A percentile compares a stretch with the other conserved stretches of the same genome.
Conservation (phyloP, 2,113 vertebrate species). For the Ivindomyrus marchei region DNA sequence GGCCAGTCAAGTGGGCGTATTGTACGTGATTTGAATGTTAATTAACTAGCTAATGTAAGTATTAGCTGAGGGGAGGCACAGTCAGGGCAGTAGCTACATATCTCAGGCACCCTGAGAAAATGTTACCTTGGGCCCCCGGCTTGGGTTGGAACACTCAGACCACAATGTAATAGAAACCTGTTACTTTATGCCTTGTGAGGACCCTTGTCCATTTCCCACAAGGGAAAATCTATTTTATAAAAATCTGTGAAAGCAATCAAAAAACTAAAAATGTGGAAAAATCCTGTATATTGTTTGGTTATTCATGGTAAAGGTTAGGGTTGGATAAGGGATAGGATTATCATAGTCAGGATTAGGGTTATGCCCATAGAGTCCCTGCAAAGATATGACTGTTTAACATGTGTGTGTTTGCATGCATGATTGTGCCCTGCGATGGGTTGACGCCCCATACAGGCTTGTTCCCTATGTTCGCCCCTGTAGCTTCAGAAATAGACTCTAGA, state of each 20-base stretch:
- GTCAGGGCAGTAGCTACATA: neutral
- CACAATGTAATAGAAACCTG: neutral
- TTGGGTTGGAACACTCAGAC: neutral
- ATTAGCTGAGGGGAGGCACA: neutral
- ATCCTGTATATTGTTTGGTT: neutral
- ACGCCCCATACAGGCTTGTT: neutral
- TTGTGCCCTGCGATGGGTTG: neutral
- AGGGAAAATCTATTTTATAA: neutral
- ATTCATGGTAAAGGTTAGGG: neutral
- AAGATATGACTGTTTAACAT: neutral
- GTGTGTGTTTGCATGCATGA: neutral
- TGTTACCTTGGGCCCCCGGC: neutral
- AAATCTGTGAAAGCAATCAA: neutral
- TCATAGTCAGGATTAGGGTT: neutral
- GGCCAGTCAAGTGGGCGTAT: neutral
- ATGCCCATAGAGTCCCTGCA: neutral
- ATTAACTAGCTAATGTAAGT: neutral
- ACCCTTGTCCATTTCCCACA: neutral
- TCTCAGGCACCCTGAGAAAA: neutral
- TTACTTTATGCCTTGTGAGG: neutral
- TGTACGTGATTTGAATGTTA: neutral
- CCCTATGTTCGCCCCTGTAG: neutral
- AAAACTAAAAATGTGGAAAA: neutral
- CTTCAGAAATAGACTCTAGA: neutral
- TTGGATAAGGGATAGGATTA: neutral